These are phyloP conservation scores for Crotalus helleri DNA, from an alignment of 2,113 vertebrate genomes.

Conservation along the genomic window DNA sequence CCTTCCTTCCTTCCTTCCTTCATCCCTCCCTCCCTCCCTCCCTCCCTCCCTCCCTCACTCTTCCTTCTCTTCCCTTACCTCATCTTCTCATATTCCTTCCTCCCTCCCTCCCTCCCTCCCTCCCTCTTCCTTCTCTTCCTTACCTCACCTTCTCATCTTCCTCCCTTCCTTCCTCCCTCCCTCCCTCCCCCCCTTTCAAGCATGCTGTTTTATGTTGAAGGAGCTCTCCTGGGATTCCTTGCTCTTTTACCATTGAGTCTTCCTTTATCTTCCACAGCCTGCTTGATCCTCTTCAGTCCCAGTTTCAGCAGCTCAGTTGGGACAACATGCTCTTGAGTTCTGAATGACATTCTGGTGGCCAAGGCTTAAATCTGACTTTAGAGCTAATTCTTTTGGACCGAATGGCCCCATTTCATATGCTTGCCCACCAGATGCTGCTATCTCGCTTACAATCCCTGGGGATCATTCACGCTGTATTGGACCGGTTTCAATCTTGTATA, in stretches of 20 bases:
- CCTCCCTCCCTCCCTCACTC: rapidly evolving
- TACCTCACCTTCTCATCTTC: too few relatives aligned
- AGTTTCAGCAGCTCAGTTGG: background rate
- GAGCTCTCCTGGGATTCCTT: background rate
- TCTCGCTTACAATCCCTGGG: background rate
- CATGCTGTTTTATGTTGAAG: background rate
- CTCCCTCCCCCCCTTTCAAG: background rate
- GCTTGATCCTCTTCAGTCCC: background rate
- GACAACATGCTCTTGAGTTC: background rate
- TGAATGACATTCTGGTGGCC: background rate
- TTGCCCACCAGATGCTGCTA: background rate
- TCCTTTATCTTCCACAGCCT: background rate
- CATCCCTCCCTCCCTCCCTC: rapidly evolving
- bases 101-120: background rate
- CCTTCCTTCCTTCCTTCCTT: rapidly evolving
- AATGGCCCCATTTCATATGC: background rate
- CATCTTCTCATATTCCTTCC: background rate
- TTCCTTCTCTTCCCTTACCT: too few relatives aligned
- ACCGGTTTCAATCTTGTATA: background rate
- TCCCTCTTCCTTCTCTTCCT: too few relatives aligned
- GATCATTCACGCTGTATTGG: background rate
- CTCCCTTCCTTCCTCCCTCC: background rate
- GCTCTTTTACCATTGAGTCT: background rate
- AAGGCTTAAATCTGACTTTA: background rate
- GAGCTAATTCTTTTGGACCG: background rate